Conservation (phyloP, 2,888 invertebrate genomes). For the Lepidocyrtinus sp. region DNA sequence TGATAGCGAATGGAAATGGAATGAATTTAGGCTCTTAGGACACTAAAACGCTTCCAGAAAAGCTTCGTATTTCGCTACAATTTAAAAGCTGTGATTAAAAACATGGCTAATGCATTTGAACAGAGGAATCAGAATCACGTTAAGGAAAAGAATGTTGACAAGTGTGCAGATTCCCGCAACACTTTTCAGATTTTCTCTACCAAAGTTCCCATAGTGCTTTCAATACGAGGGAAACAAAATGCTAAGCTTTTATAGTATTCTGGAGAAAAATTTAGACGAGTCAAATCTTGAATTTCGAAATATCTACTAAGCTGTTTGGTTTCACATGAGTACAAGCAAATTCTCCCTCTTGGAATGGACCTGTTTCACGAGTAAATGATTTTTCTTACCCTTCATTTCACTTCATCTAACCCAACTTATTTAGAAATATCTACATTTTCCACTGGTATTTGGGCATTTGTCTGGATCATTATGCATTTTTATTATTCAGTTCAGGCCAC, state of each 20-base stretch:
- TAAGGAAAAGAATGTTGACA: slow-evolving; percentile 23
- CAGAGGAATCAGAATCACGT: slow-evolving; percentile 9
- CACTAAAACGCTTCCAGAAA: no score
- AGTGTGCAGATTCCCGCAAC: slow-evolving; percentile 54
- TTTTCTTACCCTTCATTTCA: not conserved
- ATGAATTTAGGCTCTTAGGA: no score
- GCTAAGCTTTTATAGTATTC: not conserved
- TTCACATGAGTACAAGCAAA: not conserved
- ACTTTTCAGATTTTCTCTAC: slow-evolving; percentile 45
- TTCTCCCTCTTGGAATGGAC: not conserved
- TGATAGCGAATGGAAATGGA: no score
- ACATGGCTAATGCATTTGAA: slow-evolving; percentile 24
- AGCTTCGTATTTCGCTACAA: not conserved
- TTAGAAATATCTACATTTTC: not conserved
- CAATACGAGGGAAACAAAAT: not conserved
- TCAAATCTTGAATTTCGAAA: not conserved
- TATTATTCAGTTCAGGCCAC: slow-evolving; percentile 53
- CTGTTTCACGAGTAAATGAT: not conserved
- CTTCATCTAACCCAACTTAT: not conserved
- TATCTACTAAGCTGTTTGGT: not conserved
- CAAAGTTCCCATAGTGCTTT: slow-evolving; percentile 37
- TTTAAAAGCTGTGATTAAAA: slow-evolving; percentile 24
- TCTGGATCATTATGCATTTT: not conserved
- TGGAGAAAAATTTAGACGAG: not conserved
- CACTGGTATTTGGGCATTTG: not conserved